These are phyloP conservation scores for Tenthredo livida DNA, from an alignment of 2,888 invertebrate genomes.

Conservation along the genomic window DNA sequence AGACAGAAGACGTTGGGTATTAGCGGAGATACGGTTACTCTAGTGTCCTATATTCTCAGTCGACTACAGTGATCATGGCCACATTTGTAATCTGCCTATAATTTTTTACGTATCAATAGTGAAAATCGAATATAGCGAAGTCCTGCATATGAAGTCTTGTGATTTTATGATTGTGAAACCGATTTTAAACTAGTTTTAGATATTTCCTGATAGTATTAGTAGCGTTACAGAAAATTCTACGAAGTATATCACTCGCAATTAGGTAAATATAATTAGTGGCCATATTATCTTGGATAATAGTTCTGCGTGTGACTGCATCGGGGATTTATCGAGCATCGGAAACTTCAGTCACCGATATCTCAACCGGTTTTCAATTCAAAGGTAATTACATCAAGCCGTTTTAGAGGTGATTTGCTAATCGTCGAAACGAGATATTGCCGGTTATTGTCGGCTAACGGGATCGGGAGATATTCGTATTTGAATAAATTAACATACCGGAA, in stretches of 20 bases:
- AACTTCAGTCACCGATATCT: not conserved
- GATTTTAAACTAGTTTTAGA: not conserved
- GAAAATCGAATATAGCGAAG: not conserved
- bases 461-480: not conserved
- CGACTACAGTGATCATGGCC: not conserved
- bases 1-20: not conserved
- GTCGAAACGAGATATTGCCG: not conserved
- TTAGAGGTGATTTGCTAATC: not conserved
- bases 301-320: not conserved
- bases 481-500: not conserved
- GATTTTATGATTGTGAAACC: not conserved
- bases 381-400: not conserved
- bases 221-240: not conserved
- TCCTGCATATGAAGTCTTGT: too few relatives aligned
- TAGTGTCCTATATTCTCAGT: not conserved
- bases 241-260: not conserved
- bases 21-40: not conserved
- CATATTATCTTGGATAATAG: not conserved
- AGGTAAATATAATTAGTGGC: not conserved
- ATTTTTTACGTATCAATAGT: not conserved
- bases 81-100: not conserved
- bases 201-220: not conserved
- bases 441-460: not conserved
- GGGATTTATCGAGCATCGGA: not conserved
- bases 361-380: not conserved